Evolutionary conservation across 2,888 invertebrate species (phyloP).

Genomic region (Zaprionus obscuricornis): DNA sequence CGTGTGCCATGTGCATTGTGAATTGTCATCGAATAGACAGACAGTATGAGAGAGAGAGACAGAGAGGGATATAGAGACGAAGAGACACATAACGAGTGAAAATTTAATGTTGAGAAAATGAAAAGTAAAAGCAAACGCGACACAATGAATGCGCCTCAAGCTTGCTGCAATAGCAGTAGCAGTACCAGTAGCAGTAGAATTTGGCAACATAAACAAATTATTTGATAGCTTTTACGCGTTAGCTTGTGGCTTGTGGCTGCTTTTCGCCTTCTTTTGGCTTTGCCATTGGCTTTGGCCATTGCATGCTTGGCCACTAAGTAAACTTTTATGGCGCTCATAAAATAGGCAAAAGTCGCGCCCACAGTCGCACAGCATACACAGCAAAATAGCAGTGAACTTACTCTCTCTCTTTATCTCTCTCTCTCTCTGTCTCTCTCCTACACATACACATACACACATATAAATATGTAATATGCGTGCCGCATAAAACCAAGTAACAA

Average conservation of each 20-base stretch:
- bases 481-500: constrained; percentile 59
- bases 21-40: no score
- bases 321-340: constrained; percentile 72
- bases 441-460: constrained; percentile 16
- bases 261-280: neutral
- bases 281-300: constrained; percentile 34
- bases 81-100: no score
- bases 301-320: constrained; percentile 71
- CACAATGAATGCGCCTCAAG: neutral
- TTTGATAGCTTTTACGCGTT: constrained; percentile 64
- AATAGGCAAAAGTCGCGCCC: constrained; percentile 69
- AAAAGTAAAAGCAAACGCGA: neutral
- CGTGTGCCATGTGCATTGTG: no score
- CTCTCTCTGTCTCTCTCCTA: no score
- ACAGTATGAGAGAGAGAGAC: no score
- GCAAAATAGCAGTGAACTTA: neutral
- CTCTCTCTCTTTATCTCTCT: no score
- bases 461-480: constrained; percentile 58
- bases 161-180: neutral
- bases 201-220: constrained; percentile 75
- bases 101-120: neutral
- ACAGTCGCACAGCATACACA: constrained; percentile 12
- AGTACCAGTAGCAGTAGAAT: no score
- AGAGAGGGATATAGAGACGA: no score
- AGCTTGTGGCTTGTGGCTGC: constrained; percentile 30